Conservation (phyloP, 1,140 invertebrate genomes). For the Drosophila orosa region DNA sequence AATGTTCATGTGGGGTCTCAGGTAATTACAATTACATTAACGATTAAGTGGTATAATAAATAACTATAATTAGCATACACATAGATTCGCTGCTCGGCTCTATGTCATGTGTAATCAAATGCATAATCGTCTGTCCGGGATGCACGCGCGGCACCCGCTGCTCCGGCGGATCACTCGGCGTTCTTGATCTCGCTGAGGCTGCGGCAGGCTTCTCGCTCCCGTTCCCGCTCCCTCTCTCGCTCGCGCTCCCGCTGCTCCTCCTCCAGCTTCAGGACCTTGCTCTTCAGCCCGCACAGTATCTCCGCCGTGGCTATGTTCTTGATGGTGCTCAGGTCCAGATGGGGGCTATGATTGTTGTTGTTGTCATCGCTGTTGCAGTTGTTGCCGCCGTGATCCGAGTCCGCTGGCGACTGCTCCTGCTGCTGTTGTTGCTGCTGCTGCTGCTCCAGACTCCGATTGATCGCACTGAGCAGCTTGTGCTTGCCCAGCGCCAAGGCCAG, state of each 20-base stretch:
- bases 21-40: constrained; percentile 76
- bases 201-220: constrained; percentile 66
- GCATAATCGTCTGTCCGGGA: constrained; percentile 52
- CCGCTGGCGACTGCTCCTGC: constrained; percentile 22
- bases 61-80: constrained; percentile 77
- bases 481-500: constrained; percentile 66
- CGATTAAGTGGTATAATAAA: constrained; percentile 79
- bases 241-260: constrained; percentile 72
- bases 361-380: constrained; percentile 51
- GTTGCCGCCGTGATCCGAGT: constrained; percentile 31
- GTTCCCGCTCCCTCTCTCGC: constrained; percentile 44
- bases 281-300: constrained; percentile 78
- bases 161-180: constrained; percentile 63
- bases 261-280: constrained; percentile 81
- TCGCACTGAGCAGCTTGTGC: constrained; percentile 69
- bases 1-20: constrained; percentile 44
- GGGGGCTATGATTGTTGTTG: constrained; percentile 72
- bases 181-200: constrained; percentile 77
- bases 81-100: constrained; percentile 46
- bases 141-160: not conserved
- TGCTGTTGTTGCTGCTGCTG: constrained; percentile 49
- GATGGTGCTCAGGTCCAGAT: constrained; percentile 77
- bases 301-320: constrained; percentile 82
- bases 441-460: constrained; percentile 69
- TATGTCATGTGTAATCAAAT: constrained; percentile 69